Percentiles rank a stretch among this genome's conserved stretches.
Evolutionary conservation across 2,888 invertebrate genomes (phyloP).

Genomic region (Pristionchus fissidentatus): DNA sequence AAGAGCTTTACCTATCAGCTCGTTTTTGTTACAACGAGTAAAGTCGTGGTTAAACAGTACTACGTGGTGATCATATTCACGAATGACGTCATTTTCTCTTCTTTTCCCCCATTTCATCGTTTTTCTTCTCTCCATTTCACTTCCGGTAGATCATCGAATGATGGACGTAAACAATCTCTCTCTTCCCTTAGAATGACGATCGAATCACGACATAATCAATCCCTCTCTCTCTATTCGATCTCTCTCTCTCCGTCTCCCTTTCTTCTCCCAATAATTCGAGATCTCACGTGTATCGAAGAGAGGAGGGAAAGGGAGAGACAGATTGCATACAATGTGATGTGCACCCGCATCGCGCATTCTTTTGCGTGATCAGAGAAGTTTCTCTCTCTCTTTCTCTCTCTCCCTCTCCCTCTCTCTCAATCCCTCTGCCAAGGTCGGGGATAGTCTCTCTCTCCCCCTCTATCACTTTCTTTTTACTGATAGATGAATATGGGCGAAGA

Average conservation of each 20-base stretch:
- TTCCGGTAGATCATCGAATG: not conserved
- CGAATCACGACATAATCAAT: too few species aligned
- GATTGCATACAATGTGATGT: slow-evolving; percentile 10
- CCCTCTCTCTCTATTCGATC: not conserved
- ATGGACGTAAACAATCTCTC: not conserved
- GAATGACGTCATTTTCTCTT: too few species aligned
- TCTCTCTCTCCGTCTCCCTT: not conserved
- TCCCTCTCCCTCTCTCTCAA: not conserved
- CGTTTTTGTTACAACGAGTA: too few species aligned
- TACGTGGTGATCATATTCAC: too few species aligned
- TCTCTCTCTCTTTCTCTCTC: slow-evolving; percentile 21
- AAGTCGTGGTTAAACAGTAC: too few species aligned
- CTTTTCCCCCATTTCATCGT: not conserved
- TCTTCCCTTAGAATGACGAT: not conserved
- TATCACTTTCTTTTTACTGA: slow-evolving; percentile 8
- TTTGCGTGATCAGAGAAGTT: not conserved
- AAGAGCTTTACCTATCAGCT: too few species aligned
- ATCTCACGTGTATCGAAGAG: not conserved
- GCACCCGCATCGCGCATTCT: not conserved
- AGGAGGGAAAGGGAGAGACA: not conserved
- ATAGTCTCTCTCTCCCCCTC: not conserved
- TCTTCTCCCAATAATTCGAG: slow-evolving; percentile 17
- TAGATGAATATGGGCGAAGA: not conserved
- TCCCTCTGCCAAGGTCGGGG: slow-evolving; percentile 11
- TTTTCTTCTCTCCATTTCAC: not conserved